Percentiles rank a stretch among this genome's conserved stretches.
Evolutionary conservation across 2,113 vertebrate species (phyloP).

Genomic region (Phalacrocorax aristotelis): DNA sequence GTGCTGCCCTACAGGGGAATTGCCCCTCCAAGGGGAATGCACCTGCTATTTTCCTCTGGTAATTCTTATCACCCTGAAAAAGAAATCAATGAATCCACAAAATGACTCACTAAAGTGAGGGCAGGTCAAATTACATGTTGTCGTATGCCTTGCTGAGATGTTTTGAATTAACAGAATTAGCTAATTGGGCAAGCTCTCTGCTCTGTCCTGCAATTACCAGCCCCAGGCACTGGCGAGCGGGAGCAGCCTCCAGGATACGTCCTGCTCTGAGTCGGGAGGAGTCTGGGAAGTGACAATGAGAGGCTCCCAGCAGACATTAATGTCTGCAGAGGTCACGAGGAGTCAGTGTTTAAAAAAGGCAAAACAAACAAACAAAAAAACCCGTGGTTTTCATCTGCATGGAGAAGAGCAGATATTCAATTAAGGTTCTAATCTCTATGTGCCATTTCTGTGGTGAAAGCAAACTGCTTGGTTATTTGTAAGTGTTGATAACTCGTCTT

Average conservation of each 20-base stretch:
- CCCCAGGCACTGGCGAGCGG: not conserved
- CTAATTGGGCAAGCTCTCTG: not conserved
- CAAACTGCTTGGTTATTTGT: not conserved
- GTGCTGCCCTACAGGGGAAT: not conserved
- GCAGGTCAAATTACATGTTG: not conserved
- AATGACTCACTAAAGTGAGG: not conserved
- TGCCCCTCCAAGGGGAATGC: fast-evolving
- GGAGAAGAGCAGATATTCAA: not conserved
- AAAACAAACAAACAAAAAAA: not conserved
- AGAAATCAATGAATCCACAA: not conserved
- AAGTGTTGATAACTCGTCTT: not conserved
- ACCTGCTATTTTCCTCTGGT: fast-evolving
- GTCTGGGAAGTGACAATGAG: not conserved
- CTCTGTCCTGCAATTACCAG: not conserved
- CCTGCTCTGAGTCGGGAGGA: fast-evolving
- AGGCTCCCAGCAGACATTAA: not conserved
- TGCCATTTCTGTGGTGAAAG: not conserved
- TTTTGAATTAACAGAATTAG: constrained; percentile 10
- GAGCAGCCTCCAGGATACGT: not conserved
- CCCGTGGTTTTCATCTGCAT: not conserved
- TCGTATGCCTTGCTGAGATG: not conserved
- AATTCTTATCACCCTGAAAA: not conserved
- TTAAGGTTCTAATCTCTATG: not conserved
- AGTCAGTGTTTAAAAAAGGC: not conserved
- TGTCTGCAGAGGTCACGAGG: not conserved